Conservation (phyloP, 2,113 vertebrate species). For the Triplophysa dalaica region DNA sequence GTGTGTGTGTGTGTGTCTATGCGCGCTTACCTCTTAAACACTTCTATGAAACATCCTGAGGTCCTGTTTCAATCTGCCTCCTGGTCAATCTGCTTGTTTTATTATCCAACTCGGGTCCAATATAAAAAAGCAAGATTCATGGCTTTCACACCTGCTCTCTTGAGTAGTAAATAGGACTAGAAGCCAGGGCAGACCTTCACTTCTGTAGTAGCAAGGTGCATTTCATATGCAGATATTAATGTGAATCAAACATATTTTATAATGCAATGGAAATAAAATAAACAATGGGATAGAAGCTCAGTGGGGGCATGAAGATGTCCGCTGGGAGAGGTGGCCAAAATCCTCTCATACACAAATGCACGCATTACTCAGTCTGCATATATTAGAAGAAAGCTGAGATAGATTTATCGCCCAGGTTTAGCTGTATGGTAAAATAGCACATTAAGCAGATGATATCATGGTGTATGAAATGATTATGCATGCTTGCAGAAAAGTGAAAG, state of each 20-base stretch:
- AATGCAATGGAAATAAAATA: slow-evolving; percentile 53
- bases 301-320: slow-evolving; percentile 62
- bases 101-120: too few relatives aligned
- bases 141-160: too few relatives aligned
- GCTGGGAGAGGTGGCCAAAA: slow-evolving; percentile 60
- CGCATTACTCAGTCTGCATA: slow-evolving; percentile 74
- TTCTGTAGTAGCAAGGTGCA: not conserved
- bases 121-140: too few relatives aligned
- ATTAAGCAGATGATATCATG: slow-evolving; percentile 80
- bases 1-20: too few relatives aligned
- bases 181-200: not conserved
- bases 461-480: slow-evolving; percentile 75
- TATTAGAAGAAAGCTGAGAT: slow-evolving; percentile 68
- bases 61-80: too few relatives aligned
- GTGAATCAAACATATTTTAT: slow-evolving; percentile 56
- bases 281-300: slow-evolving; percentile 41
- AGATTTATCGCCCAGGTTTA: slow-evolving; percentile 78
- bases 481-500: slow-evolving; percentile 62
- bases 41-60: too few relatives aligned
- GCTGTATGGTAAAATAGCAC: slow-evolving; percentile 78
- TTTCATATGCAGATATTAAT: slow-evolving; percentile 14
- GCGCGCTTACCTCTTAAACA: too few relatives aligned
- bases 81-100: too few relatives aligned
- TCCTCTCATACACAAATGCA: slow-evolving; percentile 66
- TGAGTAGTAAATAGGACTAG: not conserved